These are phyloP conservation scores for Coleophora deauratella DNA, from an alignment of 2,888 invertebrate genomes.

Conservation along the genomic window DNA sequence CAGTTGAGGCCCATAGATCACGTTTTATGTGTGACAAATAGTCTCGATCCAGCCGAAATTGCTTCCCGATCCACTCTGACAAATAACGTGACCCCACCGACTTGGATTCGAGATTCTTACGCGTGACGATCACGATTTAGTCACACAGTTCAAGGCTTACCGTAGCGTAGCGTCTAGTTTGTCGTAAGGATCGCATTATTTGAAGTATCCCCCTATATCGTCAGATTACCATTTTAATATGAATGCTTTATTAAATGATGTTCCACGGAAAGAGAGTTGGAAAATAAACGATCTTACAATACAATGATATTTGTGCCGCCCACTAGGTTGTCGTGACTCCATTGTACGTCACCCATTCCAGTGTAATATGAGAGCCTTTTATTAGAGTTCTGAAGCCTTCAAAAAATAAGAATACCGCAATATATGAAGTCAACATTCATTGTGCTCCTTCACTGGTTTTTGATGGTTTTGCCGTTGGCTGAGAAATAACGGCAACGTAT, in stretches of 20 bases:
- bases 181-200: too few species aligned
- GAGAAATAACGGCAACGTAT: constrained; percentile 30
- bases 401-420: constrained; percentile 62
- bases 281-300: too few species aligned
- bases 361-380: constrained; percentile 69
- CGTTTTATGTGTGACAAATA: constrained; percentile 71
- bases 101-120: constrained; percentile 55
- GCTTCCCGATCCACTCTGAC: constrained; percentile 69
- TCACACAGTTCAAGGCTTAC: constrained; percentile 25
- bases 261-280: too few species aligned
- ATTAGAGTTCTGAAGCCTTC: constrained; percentile 64
- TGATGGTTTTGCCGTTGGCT: constrained; percentile 48
- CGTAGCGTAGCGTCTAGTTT: too few species aligned
- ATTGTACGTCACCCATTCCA: constrained; percentile 47
- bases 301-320: too few species aligned
- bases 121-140: constrained; percentile 50
- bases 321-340: constrained; percentile 22
- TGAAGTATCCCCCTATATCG: too few species aligned
- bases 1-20: constrained; percentile 56
- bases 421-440: constrained; percentile 61
- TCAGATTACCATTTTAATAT: too few species aligned
- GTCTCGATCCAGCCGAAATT: constrained; percentile 66
- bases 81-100: constrained; percentile 66
- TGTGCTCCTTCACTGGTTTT: constrained; percentile 61
- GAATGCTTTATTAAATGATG: too few species aligned